phyloP scores from a whole-genome alignment of 2,888 invertebrate species.

The Acrocyrtus sp. region DNA sequence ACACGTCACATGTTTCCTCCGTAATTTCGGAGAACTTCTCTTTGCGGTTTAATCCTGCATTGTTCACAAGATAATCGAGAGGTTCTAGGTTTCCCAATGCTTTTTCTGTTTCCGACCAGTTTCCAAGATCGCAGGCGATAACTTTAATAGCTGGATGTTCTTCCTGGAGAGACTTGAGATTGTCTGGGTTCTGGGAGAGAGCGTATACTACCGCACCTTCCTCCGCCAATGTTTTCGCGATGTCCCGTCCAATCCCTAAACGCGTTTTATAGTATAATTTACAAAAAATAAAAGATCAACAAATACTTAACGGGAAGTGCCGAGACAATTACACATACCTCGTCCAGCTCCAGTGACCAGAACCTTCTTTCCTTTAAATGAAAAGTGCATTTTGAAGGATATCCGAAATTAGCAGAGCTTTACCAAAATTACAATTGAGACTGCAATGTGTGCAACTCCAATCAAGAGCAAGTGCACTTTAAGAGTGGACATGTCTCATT shows the following conservation, averaged over 20 bases:
- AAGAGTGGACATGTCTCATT: too few relatives aligned
- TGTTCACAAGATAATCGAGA: conserved; percentile 88
- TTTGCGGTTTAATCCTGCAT: conserved; percentile 81
- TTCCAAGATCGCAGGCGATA: conserved; percentile 76
- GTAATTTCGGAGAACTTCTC: conserved; percentile 77
- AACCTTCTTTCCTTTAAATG: conserved; percentile 79
- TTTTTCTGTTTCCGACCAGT: conserved; percentile 79
- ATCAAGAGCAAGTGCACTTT: too few relatives aligned
- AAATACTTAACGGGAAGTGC: too few relatives aligned
- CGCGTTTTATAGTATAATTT: too few relatives aligned
- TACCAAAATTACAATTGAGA: too few relatives aligned
- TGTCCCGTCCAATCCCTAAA: conserved; percentile 79
- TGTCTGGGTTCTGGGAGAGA: conserved; percentile 75
- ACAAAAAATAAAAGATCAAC: too few relatives aligned
- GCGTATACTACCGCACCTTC: conserved; percentile 78
- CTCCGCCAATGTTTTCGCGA: conserved; percentile 24
- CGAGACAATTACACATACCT: too few relatives aligned
- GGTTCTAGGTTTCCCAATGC: conserved; percentile 72
- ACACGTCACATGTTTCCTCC: conserved; percentile 78
- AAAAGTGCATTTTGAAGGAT: conserved; percentile 8
- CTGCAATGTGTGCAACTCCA: too few relatives aligned
- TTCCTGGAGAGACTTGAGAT: conserved; percentile 74
- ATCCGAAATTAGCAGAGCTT: too few relatives aligned
- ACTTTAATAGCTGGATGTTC: conserved; percentile 73
- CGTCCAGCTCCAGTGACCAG: conserved; percentile 89